Evolutionary conservation across 2,113 vertebrate genomes (phyloP), one percentile per base, ranked within the genome.

Genomic region (Macquaria australasica): DNA sequence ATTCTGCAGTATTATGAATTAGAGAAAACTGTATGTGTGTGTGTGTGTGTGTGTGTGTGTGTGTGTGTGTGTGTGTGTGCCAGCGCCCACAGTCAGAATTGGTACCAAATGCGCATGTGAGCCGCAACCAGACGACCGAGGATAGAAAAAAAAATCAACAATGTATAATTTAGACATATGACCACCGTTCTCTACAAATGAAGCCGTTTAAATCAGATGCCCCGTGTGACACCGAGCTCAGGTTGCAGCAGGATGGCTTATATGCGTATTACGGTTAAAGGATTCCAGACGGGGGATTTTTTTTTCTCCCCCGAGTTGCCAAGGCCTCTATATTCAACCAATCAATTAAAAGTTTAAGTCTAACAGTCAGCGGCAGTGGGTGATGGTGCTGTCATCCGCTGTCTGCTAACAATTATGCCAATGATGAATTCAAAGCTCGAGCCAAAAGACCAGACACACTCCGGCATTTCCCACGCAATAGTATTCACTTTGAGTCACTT

Each of bases 401-500:
- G 89, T 94, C 94, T 95, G 95, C 92, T 58, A 95, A 87, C 93
- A 90, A 95, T 95, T 95, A 95, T 69, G 66, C 81, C 87, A 62
- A 63, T 86, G 90, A 93, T 91, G 89, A 91, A 93, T 89, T 90
- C 72, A 75, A 67, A 87, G 87, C 79, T 82, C 6, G 51, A 78
- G 90, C 89, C 81, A 79, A 67, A 85, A 86, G 84, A 88, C 53
- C 83, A 89, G 79, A 90, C 86, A 80, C 90, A 79, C 73, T 84
- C 83, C 82, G 28, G 31, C 76, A 68, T 89, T 93, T 94, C 86
- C 87, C 90, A 93, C 82, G 90, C 89, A 79, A 34, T 7, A 51
- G 6, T 72, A 1, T 72, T 77, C 73, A 76, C 75, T 18, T 15
- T 20, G 4, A 63, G 16, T 66, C 73, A 50, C 45, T 58, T 41